These are phyloP conservation scores for Urocitellus parryii DNA, from an alignment of 2,113 vertebrate species.

Conservation along the genomic window DNA sequence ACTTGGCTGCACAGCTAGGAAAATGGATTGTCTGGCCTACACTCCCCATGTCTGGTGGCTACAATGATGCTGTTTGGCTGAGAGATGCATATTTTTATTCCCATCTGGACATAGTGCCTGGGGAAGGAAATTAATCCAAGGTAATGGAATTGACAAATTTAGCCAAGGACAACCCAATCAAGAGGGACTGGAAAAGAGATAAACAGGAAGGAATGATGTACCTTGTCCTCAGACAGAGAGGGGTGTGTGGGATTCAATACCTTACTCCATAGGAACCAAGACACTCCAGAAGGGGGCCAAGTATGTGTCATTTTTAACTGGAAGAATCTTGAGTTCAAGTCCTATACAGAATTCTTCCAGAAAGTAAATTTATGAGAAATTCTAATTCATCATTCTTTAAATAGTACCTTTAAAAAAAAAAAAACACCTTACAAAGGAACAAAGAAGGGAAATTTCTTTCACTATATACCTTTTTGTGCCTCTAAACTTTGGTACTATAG, in stretches of 20 bases:
- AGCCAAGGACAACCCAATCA: constrained; percentile 63
- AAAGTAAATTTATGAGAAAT: constrained; percentile 1
- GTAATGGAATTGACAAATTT: constrained; percentile 72
- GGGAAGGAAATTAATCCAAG: constrained; percentile 66
- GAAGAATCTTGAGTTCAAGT: constrained; percentile 28
- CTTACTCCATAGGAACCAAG: not conserved
- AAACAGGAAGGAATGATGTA: constrained; percentile 64
- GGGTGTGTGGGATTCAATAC: not conserved
- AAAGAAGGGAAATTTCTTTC: not conserved
- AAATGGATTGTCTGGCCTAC: constrained; percentile 81
- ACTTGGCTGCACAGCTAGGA: constrained; percentile 82
- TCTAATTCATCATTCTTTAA: not conserved
- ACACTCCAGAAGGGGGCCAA: not conserved
- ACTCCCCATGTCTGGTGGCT: constrained; percentile 61
- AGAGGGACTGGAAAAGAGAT: constrained; percentile 63
- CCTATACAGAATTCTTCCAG: constrained; percentile 46
- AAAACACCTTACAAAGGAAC: not conserved
- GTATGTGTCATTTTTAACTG: not conserved
- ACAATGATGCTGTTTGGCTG: constrained; percentile 78
- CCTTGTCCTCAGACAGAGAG: not conserved
- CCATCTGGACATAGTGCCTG: constrained; percentile 77
- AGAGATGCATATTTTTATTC: constrained; percentile 76
- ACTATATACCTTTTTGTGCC: not conserved
- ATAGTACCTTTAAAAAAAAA: constrained; percentile 47
- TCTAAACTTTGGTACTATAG: not conserved